Evolutionary conservation across 1,140 invertebrate species (phyloP).

Genomic region (Drosophila mayri): DNA sequence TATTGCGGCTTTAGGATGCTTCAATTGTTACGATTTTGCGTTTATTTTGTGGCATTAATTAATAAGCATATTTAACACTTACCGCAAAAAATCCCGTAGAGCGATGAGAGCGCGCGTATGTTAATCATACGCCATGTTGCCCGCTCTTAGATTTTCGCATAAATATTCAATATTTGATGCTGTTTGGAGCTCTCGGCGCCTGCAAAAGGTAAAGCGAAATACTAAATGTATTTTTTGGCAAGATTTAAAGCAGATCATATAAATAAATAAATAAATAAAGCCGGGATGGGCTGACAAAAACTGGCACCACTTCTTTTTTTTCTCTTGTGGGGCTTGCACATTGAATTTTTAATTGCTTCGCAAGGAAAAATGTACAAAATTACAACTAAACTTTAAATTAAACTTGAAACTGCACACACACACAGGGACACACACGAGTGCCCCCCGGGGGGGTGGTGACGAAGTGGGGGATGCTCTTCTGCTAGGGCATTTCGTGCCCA

Average conservation of each 20-base stretch:
- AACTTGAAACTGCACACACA: constrained; percentile 53
- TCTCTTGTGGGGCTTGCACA: constrained; percentile 43
- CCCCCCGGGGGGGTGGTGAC: constrained; percentile 6
- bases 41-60: constrained; percentile 35
- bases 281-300: background rate
- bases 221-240: constrained; percentile 9
- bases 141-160: constrained; percentile 1
- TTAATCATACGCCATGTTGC: constrained; percentile 66
- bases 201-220: constrained; percentile 23
- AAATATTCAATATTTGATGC: constrained; percentile 1
- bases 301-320: background rate
- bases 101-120: constrained; percentile 22
- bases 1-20: constrained; percentile 9
- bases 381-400: constrained; percentile 73
- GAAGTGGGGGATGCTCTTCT: background rate
- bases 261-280: constrained; percentile 40
- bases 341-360: constrained; percentile 77
- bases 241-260: constrained; percentile 29
- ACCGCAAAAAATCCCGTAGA: constrained; percentile 65
- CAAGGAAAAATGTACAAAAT: constrained; percentile 65
- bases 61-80: constrained; percentile 51
- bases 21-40: constrained; percentile 23
- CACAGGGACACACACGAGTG: background rate
- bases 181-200: constrained; percentile 7
- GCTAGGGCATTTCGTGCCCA: constrained; percentile 29